A percentile compares a stretch with the other conserved stretches of the same genome.
Evolutionary conservation across 1,140 invertebrate genomes (phyloP).

Genomic region (Caenorhabditis remanei): DNA sequence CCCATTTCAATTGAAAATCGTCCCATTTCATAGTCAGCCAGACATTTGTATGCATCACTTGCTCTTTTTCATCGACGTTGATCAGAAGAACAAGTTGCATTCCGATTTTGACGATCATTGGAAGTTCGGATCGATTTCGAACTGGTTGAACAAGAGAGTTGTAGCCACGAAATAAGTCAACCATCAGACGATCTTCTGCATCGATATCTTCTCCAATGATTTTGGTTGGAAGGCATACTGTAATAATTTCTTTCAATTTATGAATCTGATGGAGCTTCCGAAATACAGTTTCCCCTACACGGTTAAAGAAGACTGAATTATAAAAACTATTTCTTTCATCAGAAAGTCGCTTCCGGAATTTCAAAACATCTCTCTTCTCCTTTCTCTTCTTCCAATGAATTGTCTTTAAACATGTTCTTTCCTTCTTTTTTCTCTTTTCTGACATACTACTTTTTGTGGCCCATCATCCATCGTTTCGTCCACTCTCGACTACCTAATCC

Average conservation of each 20-base stretch:
- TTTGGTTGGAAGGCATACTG: slow-evolving; percentile 2
- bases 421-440: slow-evolving; percentile 36
- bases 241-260: not conserved
- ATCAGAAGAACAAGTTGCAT: slow-evolving; percentile 65
- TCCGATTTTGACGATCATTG: slow-evolving; percentile 63
- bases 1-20: slow-evolving; percentile 98
- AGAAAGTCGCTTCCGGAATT: too few relatives aligned
- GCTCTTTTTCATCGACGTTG: slow-evolving; percentile 64
- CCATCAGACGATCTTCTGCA: slow-evolving; percentile 62
- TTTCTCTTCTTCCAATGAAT: not conserved
- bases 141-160: slow-evolving; percentile 65
- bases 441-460: slow-evolving; percentile 52
- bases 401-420: slow-evolving; percentile 30
- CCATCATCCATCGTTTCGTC: slow-evolving; percentile 41
- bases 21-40: slow-evolving; percentile 84
- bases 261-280: too few relatives aligned
- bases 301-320: too few relatives aligned
- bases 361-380: too few relatives aligned
- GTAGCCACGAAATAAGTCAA: slow-evolving; percentile 64
- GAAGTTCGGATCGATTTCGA: slow-evolving; percentile 60
- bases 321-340: too few relatives aligned
- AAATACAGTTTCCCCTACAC: too few relatives aligned
- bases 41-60: slow-evolving; percentile 65
- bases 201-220: slow-evolving; percentile 36
- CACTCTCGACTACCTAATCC: slow-evolving; percentile 45